These are phyloP conservation scores for Nipponia nippon DNA, from an alignment of 2,113 vertebrate species.

Conservation along the genomic window DNA sequence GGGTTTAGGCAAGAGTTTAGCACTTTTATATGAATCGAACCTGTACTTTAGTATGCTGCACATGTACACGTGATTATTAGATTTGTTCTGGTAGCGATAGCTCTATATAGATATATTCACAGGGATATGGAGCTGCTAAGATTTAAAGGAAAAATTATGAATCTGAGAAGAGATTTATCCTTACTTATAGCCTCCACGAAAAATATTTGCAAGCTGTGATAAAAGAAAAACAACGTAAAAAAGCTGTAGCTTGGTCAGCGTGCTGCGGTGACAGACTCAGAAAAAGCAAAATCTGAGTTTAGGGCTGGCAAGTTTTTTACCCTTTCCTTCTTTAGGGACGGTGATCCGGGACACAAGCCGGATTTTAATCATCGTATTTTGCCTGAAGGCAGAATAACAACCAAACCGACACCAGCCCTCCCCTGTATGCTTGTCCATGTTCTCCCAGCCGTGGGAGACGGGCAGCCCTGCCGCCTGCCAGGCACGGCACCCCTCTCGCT, in stretches of 20 bases:
- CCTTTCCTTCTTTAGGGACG: neutral
- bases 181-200: neutral
- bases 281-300: neutral
- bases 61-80: neutral
- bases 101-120: neutral
- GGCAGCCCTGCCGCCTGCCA: neutral
- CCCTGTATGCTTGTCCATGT: neutral
- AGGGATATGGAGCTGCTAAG: neutral
- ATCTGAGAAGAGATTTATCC: neutral
- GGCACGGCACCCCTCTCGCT: neutral
- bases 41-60: neutral
- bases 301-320: neutral
- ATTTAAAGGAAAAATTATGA: neutral
- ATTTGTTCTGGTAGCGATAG: neutral
- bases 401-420: neutral
- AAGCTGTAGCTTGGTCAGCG: neutral
- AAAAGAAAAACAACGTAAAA: neutral
- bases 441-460: fast-evolving
- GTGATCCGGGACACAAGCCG: neutral
- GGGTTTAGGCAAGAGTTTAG: conserved; percentile 40
- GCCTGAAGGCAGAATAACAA: neutral
- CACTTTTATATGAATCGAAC: conserved; percentile 9
- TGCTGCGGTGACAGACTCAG: neutral
- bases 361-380: neutral
- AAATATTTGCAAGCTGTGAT: neutral